Evolutionary conservation across 2,888 invertebrate genomes (phyloP), one percentile per base, ranked within the genome.

Genomic region (Volucella bombylans): DNA sequence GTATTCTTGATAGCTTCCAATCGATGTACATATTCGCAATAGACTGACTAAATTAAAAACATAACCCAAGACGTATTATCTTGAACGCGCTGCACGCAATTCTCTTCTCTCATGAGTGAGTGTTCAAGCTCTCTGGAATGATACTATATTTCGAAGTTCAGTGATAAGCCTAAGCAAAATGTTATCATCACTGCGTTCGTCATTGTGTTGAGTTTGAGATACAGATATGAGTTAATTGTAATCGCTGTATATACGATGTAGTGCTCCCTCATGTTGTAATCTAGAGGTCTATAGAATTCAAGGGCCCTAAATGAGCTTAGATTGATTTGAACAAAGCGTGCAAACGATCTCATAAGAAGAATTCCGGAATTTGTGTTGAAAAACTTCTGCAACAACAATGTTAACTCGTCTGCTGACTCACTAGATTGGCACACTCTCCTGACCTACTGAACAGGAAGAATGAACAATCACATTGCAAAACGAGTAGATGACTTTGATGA

Each of bases 11-110:
- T 47, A 81, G 67, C 85, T 77, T 85, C 85, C 85, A 81, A 64
- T 62, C 81, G 68, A 15, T 43, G 52, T 68, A 67, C 85, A 85
- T 85, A 67, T 77, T 72, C 61, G 67, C 74, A 52, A 81, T 67
- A 77, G 81, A 85, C 85, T 85, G 81, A 38, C 15, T 8, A 15
- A 41, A 57, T 39, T 50, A n/a, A 9, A 12, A 23, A 55, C 38
- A 11, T 23, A 55, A 67, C 43, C 45, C 52, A 67, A 31, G 23
- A 38, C 18, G 43, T 31, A 64, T 85, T 85, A 85, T 82, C 82
- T 8, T 41, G 38, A 59, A 11, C 14, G 3, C 18, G 18, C 18
- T 45, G 61, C n/a, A 45, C 8, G 50, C 10, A 39, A 39, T 64
- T 61, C 39, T 49, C 69, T 67, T 4, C 31, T 31, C 31, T 31